Evolutionary conservation across 2,797 vertebrate species (phyloP).

Genomic region (Uromys caudimaculatus): DNA sequence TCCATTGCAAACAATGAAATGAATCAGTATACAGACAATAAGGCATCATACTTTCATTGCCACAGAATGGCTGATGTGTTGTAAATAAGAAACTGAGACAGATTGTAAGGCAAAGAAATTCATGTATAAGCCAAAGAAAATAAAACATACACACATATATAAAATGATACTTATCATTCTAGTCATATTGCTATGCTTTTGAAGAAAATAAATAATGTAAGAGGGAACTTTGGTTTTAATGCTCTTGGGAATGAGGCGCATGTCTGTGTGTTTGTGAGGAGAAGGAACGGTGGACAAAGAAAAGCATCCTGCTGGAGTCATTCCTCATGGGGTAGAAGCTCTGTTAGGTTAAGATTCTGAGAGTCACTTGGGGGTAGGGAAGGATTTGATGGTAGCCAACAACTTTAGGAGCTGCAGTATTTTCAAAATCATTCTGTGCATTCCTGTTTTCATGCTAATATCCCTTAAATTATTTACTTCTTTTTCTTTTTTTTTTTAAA

Average conservation of each 20-base stretch:
- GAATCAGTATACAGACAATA: neutral
- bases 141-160: neutral
- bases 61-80: neutral
- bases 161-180: neutral
- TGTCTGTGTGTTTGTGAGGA: neutral
- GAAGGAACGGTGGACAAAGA: neutral
- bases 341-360: neutral
- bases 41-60: neutral
- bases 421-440: constrained; percentile 4
- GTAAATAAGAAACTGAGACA: neutral
- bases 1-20: neutral
- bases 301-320: neutral
- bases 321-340: neutral
- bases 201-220: neutral
- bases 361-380: neutral
- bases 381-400: neutral
- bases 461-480: neutral
- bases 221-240: neutral
- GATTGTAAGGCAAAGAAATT: neutral
- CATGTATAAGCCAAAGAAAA: neutral
- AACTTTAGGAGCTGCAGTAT: neutral
- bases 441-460: neutral
- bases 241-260: neutral
- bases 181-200: neutral
- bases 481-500: neutral